phyloP scores from a whole-genome alignment of 1,140 invertebrate genomes.

The Zaprionus vittiger region DNA sequence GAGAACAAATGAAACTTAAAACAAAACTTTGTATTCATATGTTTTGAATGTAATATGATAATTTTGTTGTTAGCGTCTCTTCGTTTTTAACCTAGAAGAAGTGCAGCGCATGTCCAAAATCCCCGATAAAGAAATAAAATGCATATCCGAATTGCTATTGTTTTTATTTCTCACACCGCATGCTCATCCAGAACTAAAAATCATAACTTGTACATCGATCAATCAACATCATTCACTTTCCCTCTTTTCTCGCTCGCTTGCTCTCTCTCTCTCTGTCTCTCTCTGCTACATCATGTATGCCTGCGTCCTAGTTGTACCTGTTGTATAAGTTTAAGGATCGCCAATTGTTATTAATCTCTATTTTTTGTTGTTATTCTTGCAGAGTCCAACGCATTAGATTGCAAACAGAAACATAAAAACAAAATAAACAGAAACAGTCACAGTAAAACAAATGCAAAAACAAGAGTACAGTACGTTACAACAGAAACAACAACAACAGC shows the following conservation, averaged over 20 bases:
- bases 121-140: background rate
- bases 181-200: slow-evolving; percentile 33
- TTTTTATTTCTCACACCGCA: slow-evolving; percentile 3
- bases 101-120: slow-evolving; percentile 2
- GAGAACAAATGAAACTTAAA: slow-evolving; percentile 58
- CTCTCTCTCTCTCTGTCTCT: background rate
- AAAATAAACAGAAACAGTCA: slow-evolving; percentile 46
- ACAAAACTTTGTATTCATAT: slow-evolving; percentile 42
- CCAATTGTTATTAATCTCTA: slow-evolving; percentile 56
- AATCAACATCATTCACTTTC: background rate
- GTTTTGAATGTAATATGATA: slow-evolving; percentile 62
- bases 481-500: slow-evolving; percentile 25
- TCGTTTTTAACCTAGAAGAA: slow-evolving; percentile 26
- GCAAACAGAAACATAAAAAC: slow-evolving; percentile 33
- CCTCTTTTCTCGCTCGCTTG: background rate
- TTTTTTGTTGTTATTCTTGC: slow-evolving; percentile 70
- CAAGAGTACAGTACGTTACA: slow-evolving; percentile 40
- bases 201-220: background rate
- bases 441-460: slow-evolving; percentile 62
- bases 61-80: slow-evolving; percentile 36
- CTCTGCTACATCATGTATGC: slow-evolving; percentile 23
- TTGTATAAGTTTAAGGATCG: background rate
- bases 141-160: slow-evolving; percentile 37
- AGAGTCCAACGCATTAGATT: slow-evolving; percentile 82
- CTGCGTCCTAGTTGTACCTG: slow-evolving; percentile 31